A percentile compares a stretch with the other conserved stretches of the same genome.
These are phyloP conservation scores for Ctena decussata DNA, from an alignment of 2,888 invertebrate genomes.

Conservation along the genomic window DNA sequence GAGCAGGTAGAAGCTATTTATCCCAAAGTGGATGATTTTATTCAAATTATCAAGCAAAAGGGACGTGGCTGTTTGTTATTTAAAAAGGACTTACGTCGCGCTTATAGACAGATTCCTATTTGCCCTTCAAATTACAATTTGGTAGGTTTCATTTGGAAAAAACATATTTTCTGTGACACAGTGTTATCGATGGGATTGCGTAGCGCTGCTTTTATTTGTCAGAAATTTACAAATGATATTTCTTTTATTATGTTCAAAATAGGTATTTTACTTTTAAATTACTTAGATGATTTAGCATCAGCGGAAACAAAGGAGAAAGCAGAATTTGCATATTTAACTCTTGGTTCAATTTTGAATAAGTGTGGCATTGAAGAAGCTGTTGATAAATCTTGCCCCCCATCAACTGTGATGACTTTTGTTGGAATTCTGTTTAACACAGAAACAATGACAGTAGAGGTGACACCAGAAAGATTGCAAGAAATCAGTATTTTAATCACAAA, in stretches of 20 bases:
- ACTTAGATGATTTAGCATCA: not conserved
- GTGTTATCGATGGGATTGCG: not conserved
- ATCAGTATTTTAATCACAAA: not conserved
- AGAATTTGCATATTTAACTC: not conserved
- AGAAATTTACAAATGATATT: not conserved
- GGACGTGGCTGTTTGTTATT: not conserved
- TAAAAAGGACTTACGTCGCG: too few species aligned
- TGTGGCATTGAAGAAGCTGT: not conserved
- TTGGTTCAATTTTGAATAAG: not conserved
- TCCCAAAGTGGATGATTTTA: not conserved
- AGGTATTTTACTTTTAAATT: not conserved
- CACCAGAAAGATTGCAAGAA: not conserved
- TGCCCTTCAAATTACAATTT: not conserved
- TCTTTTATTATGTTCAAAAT: not conserved
- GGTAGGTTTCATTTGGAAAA: not conserved
- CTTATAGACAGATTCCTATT: not conserved
- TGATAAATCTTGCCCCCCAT: not conserved
- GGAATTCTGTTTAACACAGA: not conserved
- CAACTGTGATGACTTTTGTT: not conserved
- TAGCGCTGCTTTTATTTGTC: not conserved
- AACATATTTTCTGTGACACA: not conserved
- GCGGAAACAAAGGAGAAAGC: not conserved
- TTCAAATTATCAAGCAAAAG: too few species aligned
- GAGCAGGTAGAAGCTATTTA: not conserved
- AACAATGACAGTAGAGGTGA: not conserved